phyloP scores from a whole-genome alignment of 1,140 invertebrate species.

The Glossosoma conforme region DNA sequence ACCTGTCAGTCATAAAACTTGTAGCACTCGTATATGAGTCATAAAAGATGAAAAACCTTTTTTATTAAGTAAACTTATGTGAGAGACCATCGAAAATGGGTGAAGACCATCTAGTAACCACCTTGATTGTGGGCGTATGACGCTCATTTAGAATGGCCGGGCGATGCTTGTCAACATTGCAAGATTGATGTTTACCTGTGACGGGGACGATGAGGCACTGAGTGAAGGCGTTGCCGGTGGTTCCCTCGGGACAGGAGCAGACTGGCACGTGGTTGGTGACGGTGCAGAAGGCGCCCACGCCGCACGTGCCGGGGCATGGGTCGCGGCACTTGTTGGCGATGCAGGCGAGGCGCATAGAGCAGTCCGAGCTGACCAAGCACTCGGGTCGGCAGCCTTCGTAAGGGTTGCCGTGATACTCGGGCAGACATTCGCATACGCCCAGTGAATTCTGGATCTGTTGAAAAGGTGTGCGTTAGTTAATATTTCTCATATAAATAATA shows the following conservation, averaged over 20 bases:
- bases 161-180: no score
- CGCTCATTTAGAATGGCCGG: no score
- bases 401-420: slow-evolving; percentile 75
- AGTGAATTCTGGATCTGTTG: slow-evolving; percentile 36
- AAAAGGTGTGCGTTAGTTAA: no score
- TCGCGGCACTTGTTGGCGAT: slow-evolving; percentile 56
- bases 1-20: no score
- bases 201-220: slow-evolving; percentile 45
- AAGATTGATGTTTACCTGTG: slow-evolving; percentile 14
- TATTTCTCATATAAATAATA: background rate
- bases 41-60: no score
- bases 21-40: no score
- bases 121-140: no score
- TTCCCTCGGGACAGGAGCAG: slow-evolving; percentile 68
- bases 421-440: slow-evolving; percentile 63
- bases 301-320: slow-evolving; percentile 60
- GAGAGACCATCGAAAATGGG: no score
- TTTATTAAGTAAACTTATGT: no score
- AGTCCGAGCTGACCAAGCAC: slow-evolving; percentile 55
- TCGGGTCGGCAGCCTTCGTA: slow-evolving; percentile 60
- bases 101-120: no score
- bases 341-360: slow-evolving; percentile 50
- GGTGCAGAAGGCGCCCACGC: slow-evolving; percentile 59
- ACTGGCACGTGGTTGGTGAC: slow-evolving; percentile 64
- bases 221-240: slow-evolving; percentile 69